Conservation (phyloP, 2,888 invertebrate genomes). For the Tetranychus piercei region DNA sequence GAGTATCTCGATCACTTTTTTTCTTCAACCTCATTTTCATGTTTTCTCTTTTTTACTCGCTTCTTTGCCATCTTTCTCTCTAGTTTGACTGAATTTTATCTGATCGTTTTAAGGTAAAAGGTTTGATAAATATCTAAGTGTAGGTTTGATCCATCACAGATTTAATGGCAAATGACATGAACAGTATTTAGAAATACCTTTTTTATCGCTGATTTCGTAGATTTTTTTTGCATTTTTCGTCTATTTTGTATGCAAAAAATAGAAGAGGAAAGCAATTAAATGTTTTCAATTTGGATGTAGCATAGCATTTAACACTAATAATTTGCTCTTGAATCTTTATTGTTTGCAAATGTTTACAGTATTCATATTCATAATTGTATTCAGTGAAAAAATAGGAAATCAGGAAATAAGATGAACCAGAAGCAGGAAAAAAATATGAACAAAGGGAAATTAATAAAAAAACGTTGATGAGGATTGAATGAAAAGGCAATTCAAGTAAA, state of each 20-base stretch:
- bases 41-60: background rate
- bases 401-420: too few relatives aligned
- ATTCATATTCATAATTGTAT: too few relatives aligned
- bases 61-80: background rate
- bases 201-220: background rate
- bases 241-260: background rate
- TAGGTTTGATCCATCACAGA: conserved; percentile 1
- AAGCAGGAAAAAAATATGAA: too few relatives aligned
- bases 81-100: background rate
- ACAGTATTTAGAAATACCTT: background rate
- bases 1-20: background rate
- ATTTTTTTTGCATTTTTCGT: background rate
- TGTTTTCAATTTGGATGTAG: too few relatives aligned
- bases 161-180: background rate
- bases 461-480: too few relatives aligned
- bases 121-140: background rate
- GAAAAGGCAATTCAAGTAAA: too few relatives aligned
- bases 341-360: too few relatives aligned
- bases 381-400: too few relatives aligned
- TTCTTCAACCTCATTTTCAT: background rate
- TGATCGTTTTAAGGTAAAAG: background rate
- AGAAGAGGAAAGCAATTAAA: too few relatives aligned
- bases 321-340: too few relatives aligned
- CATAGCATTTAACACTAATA: too few relatives aligned
- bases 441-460: too few relatives aligned